Evolutionary conservation across 2,113 vertebrate genomes (phyloP), one percentile per base, ranked within the genome.

Genomic region (Grus americana): DNA sequence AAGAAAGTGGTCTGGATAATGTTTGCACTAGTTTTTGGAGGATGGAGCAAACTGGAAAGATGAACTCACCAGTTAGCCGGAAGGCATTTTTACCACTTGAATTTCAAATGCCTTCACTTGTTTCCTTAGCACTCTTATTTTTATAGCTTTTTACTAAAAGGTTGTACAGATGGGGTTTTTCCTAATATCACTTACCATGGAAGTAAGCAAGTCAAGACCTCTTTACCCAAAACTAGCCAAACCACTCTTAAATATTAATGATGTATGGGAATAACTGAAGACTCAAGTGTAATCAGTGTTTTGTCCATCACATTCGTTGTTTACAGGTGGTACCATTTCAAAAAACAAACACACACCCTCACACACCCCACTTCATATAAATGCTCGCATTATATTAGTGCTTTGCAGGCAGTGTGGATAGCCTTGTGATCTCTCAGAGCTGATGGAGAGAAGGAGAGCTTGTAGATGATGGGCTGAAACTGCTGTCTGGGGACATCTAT

Each of bases 221-320:
- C 54, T 59, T 85, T 32, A 49, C 9, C 44, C 38, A 11, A 47
- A 89, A 46, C 5, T 9, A 61, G 10, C 65, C 34, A 24, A 92
- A 50, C 23, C 8, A 44, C 1, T 0, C 79, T 95, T 32, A 83
- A 49, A 86, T 86, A 21, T 70, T 70, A 74, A 76, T 54, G 52
- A 12, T 0, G 0, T 8, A 26, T 29, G 29, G 32, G 46, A 46
- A 19, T 38, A 67, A 7, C 15, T 42, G 4, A 0, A 66, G 34
- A 5, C 38, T 63, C 32, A 17, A 11, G 23, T 14, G 50, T 30
- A 65, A 44, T 59, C 34, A 9, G 20, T 46, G 67, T 40, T 89
- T 44, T 74, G 50, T 49, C 63, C 15, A 1, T 18, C 38, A 36
- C 6, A 4, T 63, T 79, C 8, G 10, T 50, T 29, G 10, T 29